A percentile compares a stretch with the other conserved stretches of the same genome.
phyloP scores from a whole-genome alignment of 92 coral and sea anemone species.

The Ricordea florida region DNA sequence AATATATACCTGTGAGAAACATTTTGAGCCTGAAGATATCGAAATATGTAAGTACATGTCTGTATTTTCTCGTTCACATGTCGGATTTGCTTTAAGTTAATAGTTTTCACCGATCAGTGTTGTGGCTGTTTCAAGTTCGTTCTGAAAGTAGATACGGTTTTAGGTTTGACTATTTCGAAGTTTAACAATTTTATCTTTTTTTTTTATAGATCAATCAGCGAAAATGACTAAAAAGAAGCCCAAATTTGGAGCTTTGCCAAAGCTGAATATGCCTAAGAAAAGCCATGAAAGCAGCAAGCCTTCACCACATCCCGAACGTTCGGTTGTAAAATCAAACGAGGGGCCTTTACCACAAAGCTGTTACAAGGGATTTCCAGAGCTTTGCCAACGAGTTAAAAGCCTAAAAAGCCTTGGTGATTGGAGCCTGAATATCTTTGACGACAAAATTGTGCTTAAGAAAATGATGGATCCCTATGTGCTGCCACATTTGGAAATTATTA shows the following conservation, averaged over 20 bases:
- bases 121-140: no score
- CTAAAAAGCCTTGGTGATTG: slow-evolving; percentile 57
- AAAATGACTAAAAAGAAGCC: no score
- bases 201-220: no score
- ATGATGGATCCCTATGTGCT: slow-evolving; percentile 35
- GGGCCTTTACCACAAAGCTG: slow-evolving; percentile 16
- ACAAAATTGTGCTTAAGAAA: slow-evolving; percentile 45
- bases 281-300: slow-evolving; percentile 38
- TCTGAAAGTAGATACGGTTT: no score
- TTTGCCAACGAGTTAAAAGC: slow-evolving; percentile 31
- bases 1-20: no score
- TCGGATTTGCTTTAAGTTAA: no score
- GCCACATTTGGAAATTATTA: slow-evolving; percentile 52
- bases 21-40: no score
- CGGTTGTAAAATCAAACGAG: slow-evolving; percentile 42
- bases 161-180: no score
- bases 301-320: slow-evolving; percentile 45
- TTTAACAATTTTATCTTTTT: no score
- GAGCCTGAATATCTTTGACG: slow-evolving; percentile 19
- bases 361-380: slow-evolving; percentile 54
- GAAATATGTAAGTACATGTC: no score
- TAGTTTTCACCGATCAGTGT: no score
- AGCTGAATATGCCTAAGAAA: slow-evolving; percentile 35
- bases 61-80: no score
- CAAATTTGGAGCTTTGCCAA: slow-evolving; percentile 44